phyloP scores from a whole-genome alignment of 2,888 invertebrate species.

The Pharmacophagus antenor region DNA sequence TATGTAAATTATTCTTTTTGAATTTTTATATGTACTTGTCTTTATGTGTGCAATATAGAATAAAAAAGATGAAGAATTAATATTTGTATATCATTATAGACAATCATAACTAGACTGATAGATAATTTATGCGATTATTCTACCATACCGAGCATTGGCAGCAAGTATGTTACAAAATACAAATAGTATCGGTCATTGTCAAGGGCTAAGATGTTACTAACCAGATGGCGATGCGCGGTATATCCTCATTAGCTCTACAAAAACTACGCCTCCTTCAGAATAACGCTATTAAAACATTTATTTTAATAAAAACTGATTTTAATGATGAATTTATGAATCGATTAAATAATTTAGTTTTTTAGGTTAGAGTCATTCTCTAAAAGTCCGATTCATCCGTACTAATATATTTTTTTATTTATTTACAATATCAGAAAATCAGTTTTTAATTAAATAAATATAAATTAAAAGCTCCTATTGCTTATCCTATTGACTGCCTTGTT shows the following conservation, averaged over 20 bases:
- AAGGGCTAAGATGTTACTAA: slow-evolving; percentile 68
- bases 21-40: too few relatives aligned
- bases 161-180: slow-evolving; percentile 37
- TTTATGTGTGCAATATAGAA: too few relatives aligned
- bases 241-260: slow-evolving; percentile 57
- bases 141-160: not conserved
- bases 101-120: not conserved
- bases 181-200: slow-evolving; percentile 69
- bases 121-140: slow-evolving; percentile 8
- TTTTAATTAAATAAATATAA: too few relatives aligned
- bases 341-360: not conserved
- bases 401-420: too few relatives aligned
- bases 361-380: too few relatives aligned
- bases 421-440: too few relatives aligned
- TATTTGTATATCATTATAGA: not conserved
- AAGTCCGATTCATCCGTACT: too few relatives aligned
- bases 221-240: slow-evolving; percentile 73
- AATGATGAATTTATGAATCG: not conserved
- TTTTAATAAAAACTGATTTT: slow-evolving; percentile 12
- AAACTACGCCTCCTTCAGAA: slow-evolving; percentile 42
- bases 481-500: too few relatives aligned
- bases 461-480: too few relatives aligned
- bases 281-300: slow-evolving; percentile 31
- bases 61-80: slow-evolving; percentile 1
- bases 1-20: too few relatives aligned